These are phyloP conservation scores for Cephonodes hylas DNA, from an alignment of 2,888 invertebrate species.

Conservation along the genomic window DNA sequence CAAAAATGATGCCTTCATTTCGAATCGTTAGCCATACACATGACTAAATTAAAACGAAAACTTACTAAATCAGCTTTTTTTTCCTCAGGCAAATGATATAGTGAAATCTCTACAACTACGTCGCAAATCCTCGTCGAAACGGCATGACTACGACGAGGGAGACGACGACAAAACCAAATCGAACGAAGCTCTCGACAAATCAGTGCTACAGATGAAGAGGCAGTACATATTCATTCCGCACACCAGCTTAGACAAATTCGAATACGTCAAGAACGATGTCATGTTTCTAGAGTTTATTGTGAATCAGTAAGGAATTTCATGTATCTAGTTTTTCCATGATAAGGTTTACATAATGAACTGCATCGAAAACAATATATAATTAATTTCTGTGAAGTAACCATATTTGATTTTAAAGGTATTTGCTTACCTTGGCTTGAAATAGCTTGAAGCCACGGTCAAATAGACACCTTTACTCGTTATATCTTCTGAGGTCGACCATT, in stretches of 20 bases:
- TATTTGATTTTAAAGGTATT: background rate
- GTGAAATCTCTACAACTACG: slow-evolving; percentile 80
- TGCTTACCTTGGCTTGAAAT: background rate
- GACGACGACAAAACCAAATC: slow-evolving; percentile 52
- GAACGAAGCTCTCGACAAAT: slow-evolving; percentile 57
- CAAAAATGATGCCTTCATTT: too few species aligned
- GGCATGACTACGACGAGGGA: slow-evolving; percentile 59
- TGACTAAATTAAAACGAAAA: background rate
- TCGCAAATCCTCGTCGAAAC: slow-evolving; percentile 64
- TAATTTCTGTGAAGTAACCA: too few species aligned
- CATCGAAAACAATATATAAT: too few species aligned
- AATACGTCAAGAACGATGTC: slow-evolving; percentile 81
- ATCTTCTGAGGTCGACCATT: too few species aligned
- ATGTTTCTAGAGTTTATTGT: slow-evolving; percentile 82
- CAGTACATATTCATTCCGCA: slow-evolving; percentile 86
- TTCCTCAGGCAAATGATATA: slow-evolving; percentile 81
- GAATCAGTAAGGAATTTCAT: slow-evolving; percentile 38
- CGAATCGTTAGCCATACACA: too few species aligned
- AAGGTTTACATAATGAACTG: too few species aligned
- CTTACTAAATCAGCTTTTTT: slow-evolving; percentile 20
- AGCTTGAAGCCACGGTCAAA: too few species aligned
- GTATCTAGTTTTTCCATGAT: too few species aligned
- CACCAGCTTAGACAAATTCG: slow-evolving; percentile 80
- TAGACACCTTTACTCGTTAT: too few species aligned
- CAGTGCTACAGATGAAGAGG: slow-evolving; percentile 61